Conservation (phyloP, 2,797 vertebrate species). For the Sus cebifrons region DNA sequence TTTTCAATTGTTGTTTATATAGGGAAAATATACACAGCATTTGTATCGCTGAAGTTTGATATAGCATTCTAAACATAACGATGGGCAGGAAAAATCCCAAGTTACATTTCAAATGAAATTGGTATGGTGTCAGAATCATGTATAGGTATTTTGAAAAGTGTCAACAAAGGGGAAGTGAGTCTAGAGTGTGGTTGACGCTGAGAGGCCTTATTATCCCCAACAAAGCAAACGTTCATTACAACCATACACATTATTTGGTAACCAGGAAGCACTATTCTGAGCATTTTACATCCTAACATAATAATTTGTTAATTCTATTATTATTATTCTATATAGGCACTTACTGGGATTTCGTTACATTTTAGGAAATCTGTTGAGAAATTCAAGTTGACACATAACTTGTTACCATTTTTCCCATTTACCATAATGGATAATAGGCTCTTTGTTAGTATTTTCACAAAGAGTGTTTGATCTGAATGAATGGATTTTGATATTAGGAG, state of each 20-base stretch:
- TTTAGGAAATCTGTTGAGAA: slow-evolving; percentile 31
- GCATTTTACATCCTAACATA: background rate
- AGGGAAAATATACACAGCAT: background rate
- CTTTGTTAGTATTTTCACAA: background rate
- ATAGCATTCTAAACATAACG: background rate
- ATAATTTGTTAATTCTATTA: slow-evolving; percentile 37
- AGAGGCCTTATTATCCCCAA: background rate
- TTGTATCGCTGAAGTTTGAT: background rate
- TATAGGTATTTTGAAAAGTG: background rate
- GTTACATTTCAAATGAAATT: background rate
- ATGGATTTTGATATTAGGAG: background rate
- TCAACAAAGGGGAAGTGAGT: background rate
- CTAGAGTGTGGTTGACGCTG: background rate
- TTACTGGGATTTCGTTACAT: slow-evolving; percentile 53
- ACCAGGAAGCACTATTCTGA: background rate
- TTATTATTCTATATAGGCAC: background rate
- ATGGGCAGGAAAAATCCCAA: background rate
- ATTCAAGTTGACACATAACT: slow-evolving; percentile 15
- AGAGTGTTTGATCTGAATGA: slow-evolving; percentile 36
- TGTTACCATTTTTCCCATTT: slow-evolving; percentile 29
- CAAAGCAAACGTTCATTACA: background rate
- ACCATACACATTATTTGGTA: background rate
- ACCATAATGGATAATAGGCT: slow-evolving; percentile 37
- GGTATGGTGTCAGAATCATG: background rate
- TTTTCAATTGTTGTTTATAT: background rate